phyloP scores from a whole-genome alignment of 2,797 vertebrate species.

The Acanthurus leucopareius region DNA sequence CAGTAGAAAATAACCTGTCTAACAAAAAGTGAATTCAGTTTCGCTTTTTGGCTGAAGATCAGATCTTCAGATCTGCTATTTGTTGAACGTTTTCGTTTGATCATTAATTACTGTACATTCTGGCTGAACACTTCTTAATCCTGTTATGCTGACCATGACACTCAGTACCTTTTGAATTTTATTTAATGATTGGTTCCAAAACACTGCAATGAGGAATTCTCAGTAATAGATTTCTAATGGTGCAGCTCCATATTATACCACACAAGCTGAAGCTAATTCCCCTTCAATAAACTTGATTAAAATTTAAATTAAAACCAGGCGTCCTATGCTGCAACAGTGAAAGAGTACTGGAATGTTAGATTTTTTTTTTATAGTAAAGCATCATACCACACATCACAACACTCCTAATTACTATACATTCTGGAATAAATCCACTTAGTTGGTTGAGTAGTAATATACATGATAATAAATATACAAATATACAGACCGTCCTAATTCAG shows the following conservation, averaged over 20 bases:
- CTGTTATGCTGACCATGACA: background rate
- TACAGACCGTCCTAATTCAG: background rate
- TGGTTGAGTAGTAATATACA: background rate
- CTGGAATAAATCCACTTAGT: slow-evolving; percentile 4
- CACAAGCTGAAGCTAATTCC: slow-evolving; percentile 1
- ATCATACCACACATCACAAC: background rate
- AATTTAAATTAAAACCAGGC: slow-evolving; percentile 13
- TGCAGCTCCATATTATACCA: background rate
- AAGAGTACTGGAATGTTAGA: background rate
- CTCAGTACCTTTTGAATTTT: background rate
- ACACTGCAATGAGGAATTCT: background rate
- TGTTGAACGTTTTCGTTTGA: slow-evolving; percentile 24
- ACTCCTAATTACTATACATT: slow-evolving; percentile 3
- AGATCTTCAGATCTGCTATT: slow-evolving; percentile 33
- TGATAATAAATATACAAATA: background rate
- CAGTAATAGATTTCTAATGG: background rate
- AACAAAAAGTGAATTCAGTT: slow-evolving; percentile 14
- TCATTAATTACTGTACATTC: slow-evolving; percentile 11
- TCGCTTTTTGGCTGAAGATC: slow-evolving; percentile 18
- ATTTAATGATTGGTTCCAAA: background rate
- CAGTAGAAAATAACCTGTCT: slow-evolving; percentile 32
- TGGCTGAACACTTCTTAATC: slow-evolving; percentile 25
- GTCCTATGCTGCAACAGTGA: background rate
- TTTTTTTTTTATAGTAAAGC: background rate
- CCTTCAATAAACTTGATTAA: slow-evolving; percentile 4